Evolutionary conservation across 2,888 invertebrate species (phyloP).

Genomic region (Platycheirus rosarum): DNA sequence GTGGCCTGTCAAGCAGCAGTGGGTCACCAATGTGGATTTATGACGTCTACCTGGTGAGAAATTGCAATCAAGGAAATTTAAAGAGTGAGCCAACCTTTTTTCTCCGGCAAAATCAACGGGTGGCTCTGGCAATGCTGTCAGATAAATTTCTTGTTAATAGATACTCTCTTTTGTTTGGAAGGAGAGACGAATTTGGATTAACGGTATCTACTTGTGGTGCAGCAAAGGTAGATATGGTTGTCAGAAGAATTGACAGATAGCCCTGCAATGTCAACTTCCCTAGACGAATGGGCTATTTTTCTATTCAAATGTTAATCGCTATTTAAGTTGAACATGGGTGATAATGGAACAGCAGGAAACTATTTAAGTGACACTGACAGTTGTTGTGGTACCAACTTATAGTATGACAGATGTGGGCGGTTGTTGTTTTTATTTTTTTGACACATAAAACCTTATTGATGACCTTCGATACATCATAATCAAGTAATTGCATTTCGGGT

Average conservation of each 20-base stretch:
- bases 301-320: constrained; percentile 56
- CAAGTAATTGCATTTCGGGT: constrained; percentile 38
- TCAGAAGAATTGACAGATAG: constrained; percentile 60
- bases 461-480: constrained; percentile 63
- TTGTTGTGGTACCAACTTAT: constrained; percentile 8
- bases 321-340: constrained; percentile 32
- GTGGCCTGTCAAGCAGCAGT: constrained; percentile 43
- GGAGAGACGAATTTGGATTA: constrained; percentile 60
- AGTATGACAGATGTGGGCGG: constrained; percentile 42
- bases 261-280: constrained; percentile 38
- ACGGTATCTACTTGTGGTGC: constrained; percentile 27
- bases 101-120: constrained; percentile 44
- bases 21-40: constrained; percentile 56
- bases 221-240: constrained; percentile 12
- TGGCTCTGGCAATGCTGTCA: constrained; percentile 8
- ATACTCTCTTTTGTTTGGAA: constrained; percentile 54
- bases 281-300: constrained; percentile 44
- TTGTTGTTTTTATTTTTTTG: constrained; percentile 4
- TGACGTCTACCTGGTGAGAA: constrained; percentile 58
- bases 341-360: constrained; percentile 57
- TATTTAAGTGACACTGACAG: constrained; percentile 44
- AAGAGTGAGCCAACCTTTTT: constrained; percentile 46
- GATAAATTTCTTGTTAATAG: constrained; percentile 3
- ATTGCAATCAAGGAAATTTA: constrained; percentile 47
- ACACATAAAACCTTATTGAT: constrained; percentile 54